phyloP scores from a whole-genome alignment of 2,797 vertebrate species.

The Simalia tracyae region DNA sequence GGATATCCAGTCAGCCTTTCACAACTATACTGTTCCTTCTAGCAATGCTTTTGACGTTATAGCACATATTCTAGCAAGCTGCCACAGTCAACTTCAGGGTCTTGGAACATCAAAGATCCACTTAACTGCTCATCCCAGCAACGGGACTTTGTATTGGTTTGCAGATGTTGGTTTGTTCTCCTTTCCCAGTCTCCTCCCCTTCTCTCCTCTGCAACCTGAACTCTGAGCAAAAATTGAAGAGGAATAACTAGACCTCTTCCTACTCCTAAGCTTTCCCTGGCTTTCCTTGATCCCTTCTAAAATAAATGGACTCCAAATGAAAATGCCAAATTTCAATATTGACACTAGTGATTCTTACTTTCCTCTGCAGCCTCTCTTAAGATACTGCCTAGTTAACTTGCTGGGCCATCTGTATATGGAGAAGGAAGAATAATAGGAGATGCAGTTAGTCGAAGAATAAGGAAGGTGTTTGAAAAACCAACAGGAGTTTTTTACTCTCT shows the following conservation, averaged over 20 bases:
- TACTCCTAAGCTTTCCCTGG: constrained; percentile 69
- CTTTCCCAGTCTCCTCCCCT: constrained; percentile 51
- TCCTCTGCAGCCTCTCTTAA: constrained; percentile 78
- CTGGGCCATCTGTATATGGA: constrained; percentile 52
- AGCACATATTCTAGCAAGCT: constrained; percentile 84
- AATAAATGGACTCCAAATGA: constrained; percentile 83
- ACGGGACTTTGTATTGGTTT: constrained; percentile 84
- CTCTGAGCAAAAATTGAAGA: constrained; percentile 84
- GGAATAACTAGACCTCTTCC: constrained; percentile 73
- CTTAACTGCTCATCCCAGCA: constrained; percentile 84
- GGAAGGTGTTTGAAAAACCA: constrained; percentile 55
- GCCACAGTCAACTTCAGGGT: constrained; percentile 80
- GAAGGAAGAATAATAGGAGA: constrained; percentile 66
- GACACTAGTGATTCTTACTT: constrained; percentile 87
- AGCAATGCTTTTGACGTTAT: constrained; percentile 92
- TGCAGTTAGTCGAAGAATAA: constrained; percentile 61
- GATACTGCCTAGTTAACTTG: constrained; percentile 66
- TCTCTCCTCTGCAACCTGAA: constrained; percentile 81
- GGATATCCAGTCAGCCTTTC: constrained; percentile 84
- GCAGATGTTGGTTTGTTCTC: constrained; percentile 90
- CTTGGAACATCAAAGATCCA: constrained; percentile 85
- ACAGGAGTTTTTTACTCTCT: constrained; percentile 62
- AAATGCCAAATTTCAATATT: constrained; percentile 88
- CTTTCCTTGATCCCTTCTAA: constrained; percentile 71
- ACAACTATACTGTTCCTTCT: constrained; percentile 86